Percentiles rank a stretch among this genome's conserved stretches.
Evolutionary conservation across 2,888 invertebrate species (phyloP).

Genomic region (Trissolcus japonicus): DNA sequence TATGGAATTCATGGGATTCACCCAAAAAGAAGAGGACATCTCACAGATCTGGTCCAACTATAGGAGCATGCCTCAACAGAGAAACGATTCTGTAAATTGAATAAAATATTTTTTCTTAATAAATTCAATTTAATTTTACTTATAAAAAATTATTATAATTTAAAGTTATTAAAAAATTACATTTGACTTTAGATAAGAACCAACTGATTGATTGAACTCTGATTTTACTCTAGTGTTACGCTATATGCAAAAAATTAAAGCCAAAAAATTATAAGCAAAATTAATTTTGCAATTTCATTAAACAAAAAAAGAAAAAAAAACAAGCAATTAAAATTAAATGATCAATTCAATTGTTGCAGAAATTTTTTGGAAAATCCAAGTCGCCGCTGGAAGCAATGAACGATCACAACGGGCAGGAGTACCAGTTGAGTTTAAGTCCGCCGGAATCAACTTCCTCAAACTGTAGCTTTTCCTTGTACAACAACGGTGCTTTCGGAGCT

Average conservation of each 20-base stretch:
- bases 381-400: slow-evolving; percentile 10
- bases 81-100: slow-evolving; percentile 22
- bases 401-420: slow-evolving; percentile 32
- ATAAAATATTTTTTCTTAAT: background rate
- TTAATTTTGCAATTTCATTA: no score
- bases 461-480: slow-evolving; percentile 40
- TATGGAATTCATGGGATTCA: slow-evolving; percentile 24
- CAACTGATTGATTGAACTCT: no score
- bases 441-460: slow-evolving; percentile 48
- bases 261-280: no score
- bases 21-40: slow-evolving; percentile 40
- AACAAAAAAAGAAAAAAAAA: no score
- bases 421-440: slow-evolving; percentile 39
- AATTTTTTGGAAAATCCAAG: slow-evolving; percentile 26
- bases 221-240: no score
- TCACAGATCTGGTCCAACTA: slow-evolving; percentile 40
- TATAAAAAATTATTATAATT: background rate
- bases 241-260: background rate
- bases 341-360: slow-evolving; percentile 16
- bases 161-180: background rate
- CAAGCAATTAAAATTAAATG: no score
- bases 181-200: no score
- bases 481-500: slow-evolving; percentile 21
- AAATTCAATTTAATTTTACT: no score
- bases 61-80: slow-evolving; percentile 9